Conservation (phyloP, 2,888 invertebrate genomes). For the Chydorus sphaericus region DNA sequence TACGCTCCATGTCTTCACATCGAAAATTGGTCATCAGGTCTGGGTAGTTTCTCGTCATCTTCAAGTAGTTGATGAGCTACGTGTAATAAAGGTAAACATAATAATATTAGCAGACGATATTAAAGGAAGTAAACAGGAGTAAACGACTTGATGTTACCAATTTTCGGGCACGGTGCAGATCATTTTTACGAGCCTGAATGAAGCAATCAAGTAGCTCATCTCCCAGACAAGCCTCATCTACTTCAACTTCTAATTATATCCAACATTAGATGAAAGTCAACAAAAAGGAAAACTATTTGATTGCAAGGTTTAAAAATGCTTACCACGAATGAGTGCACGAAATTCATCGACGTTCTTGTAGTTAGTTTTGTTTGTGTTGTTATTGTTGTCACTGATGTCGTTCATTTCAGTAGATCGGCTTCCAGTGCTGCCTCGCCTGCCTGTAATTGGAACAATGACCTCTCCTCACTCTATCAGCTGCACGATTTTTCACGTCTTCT, state of each 20-base stretch:
- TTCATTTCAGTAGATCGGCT: too few species aligned
- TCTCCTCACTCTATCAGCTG: too few species aligned
- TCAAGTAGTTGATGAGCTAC: constrained; percentile 10
- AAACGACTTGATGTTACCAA: constrained; percentile 39
- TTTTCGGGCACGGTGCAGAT: constrained; percentile 66
- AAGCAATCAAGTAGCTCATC: constrained; percentile 63
- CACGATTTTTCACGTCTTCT: too few species aligned
- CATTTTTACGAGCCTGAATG: constrained; percentile 73
- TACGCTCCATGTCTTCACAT: constrained; percentile 31
- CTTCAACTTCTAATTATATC: not conserved
- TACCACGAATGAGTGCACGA: not conserved
- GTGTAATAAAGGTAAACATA: not conserved
- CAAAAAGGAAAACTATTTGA: not conserved
- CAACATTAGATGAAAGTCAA: not conserved
- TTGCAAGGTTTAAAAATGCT: not conserved
- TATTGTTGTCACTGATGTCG: not conserved
- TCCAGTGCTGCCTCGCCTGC: too few species aligned
- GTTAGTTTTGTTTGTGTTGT: not conserved
- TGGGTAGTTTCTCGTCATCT: constrained; percentile 1
- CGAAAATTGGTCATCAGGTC: not conserved
- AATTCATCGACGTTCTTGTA: not conserved
- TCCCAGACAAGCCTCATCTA: constrained; percentile 39
- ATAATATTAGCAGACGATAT: not conserved
- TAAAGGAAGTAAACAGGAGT: constrained; percentile 2
- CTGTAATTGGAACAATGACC: too few species aligned